phyloP scores from a whole-genome alignment of 2,113 vertebrate species.

The Hystrix brachyura region DNA sequence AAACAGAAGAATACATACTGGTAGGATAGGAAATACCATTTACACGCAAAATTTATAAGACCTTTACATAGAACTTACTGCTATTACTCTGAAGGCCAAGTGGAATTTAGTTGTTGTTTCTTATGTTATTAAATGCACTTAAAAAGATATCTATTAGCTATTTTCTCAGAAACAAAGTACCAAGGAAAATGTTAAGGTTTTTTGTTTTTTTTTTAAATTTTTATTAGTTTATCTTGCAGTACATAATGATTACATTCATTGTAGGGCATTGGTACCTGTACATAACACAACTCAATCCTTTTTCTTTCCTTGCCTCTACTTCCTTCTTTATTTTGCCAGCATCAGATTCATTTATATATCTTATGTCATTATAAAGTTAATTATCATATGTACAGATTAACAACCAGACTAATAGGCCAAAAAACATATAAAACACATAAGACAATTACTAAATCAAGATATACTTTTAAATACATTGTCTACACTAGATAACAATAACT shows the following conservation, averaged over 20 bases:
- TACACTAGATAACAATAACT: not conserved
- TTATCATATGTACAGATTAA: not conserved
- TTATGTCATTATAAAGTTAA: not conserved
- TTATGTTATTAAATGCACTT: conserved; percentile 43
- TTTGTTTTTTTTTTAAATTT: not conserved
- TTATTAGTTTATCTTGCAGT: not conserved
- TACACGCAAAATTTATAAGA: not conserved
- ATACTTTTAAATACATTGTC: not conserved
- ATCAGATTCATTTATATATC: not conserved
- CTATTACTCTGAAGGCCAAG: not conserved
- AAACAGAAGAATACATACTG: not conserved
- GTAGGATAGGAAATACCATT: not conserved
- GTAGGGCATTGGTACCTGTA: not conserved
- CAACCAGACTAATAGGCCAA: not conserved
- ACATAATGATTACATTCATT: not conserved
- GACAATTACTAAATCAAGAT: not conserved
- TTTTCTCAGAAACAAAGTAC: conserved; percentile 14
- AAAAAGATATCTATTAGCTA: not conserved
- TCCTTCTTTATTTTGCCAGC: not conserved
- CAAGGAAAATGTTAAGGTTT: not conserved
- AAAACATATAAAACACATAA: not conserved
- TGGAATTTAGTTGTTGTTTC: conserved; percentile 20
- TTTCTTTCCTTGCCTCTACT: not conserved
- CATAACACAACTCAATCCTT: not conserved
- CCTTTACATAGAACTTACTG: not conserved